Evolutionary conservation across 30 jellyfish, hydroid and myxozoan species (phyloP).

Genomic region (Turritopsis rubra): DNA sequence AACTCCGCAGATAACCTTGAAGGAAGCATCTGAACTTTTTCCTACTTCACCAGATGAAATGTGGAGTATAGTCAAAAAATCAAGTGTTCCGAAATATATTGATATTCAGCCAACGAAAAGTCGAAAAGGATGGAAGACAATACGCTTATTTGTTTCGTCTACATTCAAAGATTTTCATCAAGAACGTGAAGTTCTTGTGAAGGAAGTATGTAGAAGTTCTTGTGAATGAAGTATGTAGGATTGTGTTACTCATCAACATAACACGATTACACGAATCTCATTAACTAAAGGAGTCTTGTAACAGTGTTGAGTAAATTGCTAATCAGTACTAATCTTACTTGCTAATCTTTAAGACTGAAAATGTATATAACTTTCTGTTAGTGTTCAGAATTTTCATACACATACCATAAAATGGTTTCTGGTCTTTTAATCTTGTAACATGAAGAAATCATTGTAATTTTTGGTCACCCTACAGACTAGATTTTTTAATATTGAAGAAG

Average conservation of each 20-base stretch:
- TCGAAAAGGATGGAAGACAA: conserved; percentile 98
- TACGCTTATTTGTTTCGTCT: conserved; percentile 92
- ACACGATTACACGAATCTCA: too few relatives aligned
- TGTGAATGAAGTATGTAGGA: not conserved
- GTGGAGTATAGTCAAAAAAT: conserved; percentile 93
- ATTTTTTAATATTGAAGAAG: not conserved
- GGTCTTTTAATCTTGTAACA: too few relatives aligned
- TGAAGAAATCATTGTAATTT: too few relatives aligned
- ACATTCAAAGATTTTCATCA: conserved; percentile 97
- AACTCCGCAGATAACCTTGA: conserved; percentile 6
- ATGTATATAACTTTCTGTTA: too few relatives aligned
- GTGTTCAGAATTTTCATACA: too few relatives aligned
- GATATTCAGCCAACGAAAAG: conserved; percentile 78
- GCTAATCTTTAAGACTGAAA: too few relatives aligned
- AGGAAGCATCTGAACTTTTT: conserved; percentile 58
- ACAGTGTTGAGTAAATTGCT: too few relatives aligned
- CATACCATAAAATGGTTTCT: too few relatives aligned
- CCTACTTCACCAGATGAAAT: conserved; percentile 81
- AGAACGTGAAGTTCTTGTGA: conserved; percentile 96
- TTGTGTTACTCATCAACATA: not conserved
- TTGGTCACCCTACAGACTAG: too few relatives aligned
- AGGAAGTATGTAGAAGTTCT: conserved; percentile 53
- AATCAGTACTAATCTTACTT: too few relatives aligned
- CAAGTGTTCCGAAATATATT: conserved; percentile 53
- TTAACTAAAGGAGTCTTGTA: conserved; percentile 1